Percentiles rank a stretch among this genome's conserved stretches.
Conservation (phyloP, 2,113 vertebrate genomes). For the Amphilophus citrinellus region DNA sequence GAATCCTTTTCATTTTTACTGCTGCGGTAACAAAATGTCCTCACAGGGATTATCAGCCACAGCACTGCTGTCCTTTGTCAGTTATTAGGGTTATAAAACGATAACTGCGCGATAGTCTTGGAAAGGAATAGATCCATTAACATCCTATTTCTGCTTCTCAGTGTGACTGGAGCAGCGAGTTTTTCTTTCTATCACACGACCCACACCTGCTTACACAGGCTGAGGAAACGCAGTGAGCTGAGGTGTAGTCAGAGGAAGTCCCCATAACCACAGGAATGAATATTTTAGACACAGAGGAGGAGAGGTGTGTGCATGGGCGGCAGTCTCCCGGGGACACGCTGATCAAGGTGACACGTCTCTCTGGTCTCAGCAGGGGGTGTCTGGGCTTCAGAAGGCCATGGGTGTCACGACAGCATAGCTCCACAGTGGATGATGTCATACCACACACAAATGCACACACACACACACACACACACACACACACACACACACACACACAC, state of each 20-base stretch:
- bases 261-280: background rate
- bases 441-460: background rate
- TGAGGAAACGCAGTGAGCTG: background rate
- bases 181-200: background rate
- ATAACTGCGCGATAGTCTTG: background rate
- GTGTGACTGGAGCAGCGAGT: background rate
- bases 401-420: slow-evolving; percentile 55
- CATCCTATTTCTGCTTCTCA: background rate
- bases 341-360: slow-evolving; percentile 71
- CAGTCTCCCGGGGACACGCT: slow-evolving; percentile 44
- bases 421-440: slow-evolving; percentile 59
- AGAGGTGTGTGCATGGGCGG: background rate
- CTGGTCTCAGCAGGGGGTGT: slow-evolving; percentile 68
- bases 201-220: background rate
- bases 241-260: background rate
- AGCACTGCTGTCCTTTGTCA: background rate
- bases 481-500: background rate
- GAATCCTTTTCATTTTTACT: background rate
- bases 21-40: background rate
- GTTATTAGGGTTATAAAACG: background rate
- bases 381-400: slow-evolving; percentile 68
- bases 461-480: no score
- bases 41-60: slow-evolving; percentile 2
- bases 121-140: background rate
- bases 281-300: background rate